Evolutionary conservation across 2,888 invertebrate genomes (phyloP), one percentile per base, ranked within the genome.

Genomic region (Stegophylla sp.): DNA sequence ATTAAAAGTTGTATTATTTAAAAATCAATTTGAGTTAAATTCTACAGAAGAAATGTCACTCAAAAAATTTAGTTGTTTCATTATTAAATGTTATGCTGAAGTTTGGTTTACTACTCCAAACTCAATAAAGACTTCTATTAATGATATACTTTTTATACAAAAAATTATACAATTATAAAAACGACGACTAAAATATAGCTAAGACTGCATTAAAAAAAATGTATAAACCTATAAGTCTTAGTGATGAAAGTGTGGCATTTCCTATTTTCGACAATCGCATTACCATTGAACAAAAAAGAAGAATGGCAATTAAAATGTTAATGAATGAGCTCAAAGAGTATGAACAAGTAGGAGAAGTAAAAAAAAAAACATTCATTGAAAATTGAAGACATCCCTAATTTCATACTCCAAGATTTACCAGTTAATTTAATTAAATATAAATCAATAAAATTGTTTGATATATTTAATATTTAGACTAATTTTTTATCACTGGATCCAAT

Each of bases 141-240:
- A 63, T 63, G 63, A 63, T 63, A 63, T 63, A 63, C 34, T 61
- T 61, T 61, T 61, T 63, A 63, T 63, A 63, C n/a, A 63, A 63
- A 64, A 43, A 41, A 43, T 41, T 64, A 41, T 64, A 64, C 13
- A 26, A 59, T 59, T 59, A 59, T 59, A 13, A 26, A 59, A 59
- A 59, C 17, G 23, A 59, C 10, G 12, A 59, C 10, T 9, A 59
- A 26, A 59, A 17, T 3, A 59, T 59, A 59, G 12, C 56, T 59
- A 13, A 59, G 26, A 59, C 56, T 59, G 13, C 56, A 26, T 59
- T 59, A 59, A 59, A 26, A 10, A 59, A 59, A 59, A 12, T 59
- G n/a, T 59, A 51, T 59, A 17, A 59, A 23, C 17, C 26, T 26
- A 4, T 59, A 26, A 26, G 26, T 26, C 56, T 59, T 59, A 59